Evolutionary conservation across 2,888 invertebrate species (phyloP), one percentile per base, ranked within the genome.

Genomic region (Sesamia inferens): DNA sequence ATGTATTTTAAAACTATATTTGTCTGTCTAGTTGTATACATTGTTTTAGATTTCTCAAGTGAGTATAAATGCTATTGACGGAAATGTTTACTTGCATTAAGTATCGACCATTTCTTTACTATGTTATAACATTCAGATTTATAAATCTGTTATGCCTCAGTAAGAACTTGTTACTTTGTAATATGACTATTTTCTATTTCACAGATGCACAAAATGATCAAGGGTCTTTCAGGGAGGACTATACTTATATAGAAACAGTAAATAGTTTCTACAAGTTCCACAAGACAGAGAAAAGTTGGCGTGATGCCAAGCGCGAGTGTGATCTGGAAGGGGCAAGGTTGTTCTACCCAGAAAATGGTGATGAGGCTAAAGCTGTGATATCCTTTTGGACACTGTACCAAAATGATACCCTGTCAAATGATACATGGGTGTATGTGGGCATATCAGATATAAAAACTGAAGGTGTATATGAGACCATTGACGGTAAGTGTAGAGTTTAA

Each of bases 381-480:
- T 22, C 62, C 2, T 74, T 58, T 44, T 74, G 65, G 74, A 47
- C 14, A 22, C 13, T 5, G 7, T 14, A n/a, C 62, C 14, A 63
- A 48, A 61, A 71, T 10, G 13, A 6, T 13, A 48, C 39, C 13
- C 6, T 3, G 13, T 4, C 57, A 48, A 0, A 5, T 0, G 0
- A 13, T 1, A 10, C 6, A 24, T 65, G 57, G 48, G 13, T 74
- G 0, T 74, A 14, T 44, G 59, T 72, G n/a, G 73, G 74, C 5
- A 42, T 74, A 16, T 64, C 73, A n/a, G 73, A 74, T 13, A 64
- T 89, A 65, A 54, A 89, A 3, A 88, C 85, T 5, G 90, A 93
- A 84, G 92, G 91, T 69, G 90, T 91, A 13, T 94, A 89, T 78
- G 91, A 91, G 76, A 93, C 93, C 39, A 76, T 92, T 44, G 88